A percentile compares a stretch with the other conserved stretches of the same genome.
Evolutionary conservation across 2,113 vertebrate species (phyloP).

Genomic region (Pollachius pollachius): DNA sequence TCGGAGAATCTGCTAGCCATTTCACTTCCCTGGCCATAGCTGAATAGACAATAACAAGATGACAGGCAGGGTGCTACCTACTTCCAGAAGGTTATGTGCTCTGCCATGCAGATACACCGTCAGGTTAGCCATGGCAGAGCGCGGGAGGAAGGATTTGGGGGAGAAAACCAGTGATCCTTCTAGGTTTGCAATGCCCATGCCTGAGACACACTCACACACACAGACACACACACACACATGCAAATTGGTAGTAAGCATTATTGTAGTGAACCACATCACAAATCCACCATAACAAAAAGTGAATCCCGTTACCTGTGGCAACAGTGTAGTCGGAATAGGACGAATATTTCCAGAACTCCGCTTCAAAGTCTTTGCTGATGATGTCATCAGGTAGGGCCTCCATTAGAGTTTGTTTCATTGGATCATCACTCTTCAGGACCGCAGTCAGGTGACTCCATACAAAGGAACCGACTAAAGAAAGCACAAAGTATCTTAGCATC

Average conservation of each 20-base stretch:
- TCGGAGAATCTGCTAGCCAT: too few species aligned
- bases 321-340: constrained; percentile 82
- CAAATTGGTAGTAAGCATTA: neutral
- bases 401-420: constrained; percentile 75
- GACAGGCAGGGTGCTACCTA: constrained; percentile 46
- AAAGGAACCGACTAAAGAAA: constrained; percentile 80
- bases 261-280: neutral
- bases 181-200: constrained; percentile 73
- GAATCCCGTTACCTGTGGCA: constrained; percentile 65
- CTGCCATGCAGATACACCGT: constrained; percentile 76
- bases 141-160: constrained; percentile 81
- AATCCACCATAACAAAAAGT: neutral
- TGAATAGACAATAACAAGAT: too few species aligned
- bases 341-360: constrained; percentile 82
- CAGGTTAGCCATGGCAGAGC: constrained; percentile 75
- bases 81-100: constrained; percentile 84
- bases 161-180: constrained; percentile 83
- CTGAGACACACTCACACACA: constrained; percentile 50
- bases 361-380: constrained; percentile 80
- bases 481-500: too few species aligned
- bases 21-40: too few species aligned
- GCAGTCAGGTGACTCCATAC: constrained; percentile 88
- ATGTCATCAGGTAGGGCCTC: constrained; percentile 81
- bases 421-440: constrained; percentile 81
- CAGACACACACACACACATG: neutral